These are phyloP conservation scores for Aix galericulata DNA, from an alignment of 2,113 vertebrate species.

Conservation along the genomic window DNA sequence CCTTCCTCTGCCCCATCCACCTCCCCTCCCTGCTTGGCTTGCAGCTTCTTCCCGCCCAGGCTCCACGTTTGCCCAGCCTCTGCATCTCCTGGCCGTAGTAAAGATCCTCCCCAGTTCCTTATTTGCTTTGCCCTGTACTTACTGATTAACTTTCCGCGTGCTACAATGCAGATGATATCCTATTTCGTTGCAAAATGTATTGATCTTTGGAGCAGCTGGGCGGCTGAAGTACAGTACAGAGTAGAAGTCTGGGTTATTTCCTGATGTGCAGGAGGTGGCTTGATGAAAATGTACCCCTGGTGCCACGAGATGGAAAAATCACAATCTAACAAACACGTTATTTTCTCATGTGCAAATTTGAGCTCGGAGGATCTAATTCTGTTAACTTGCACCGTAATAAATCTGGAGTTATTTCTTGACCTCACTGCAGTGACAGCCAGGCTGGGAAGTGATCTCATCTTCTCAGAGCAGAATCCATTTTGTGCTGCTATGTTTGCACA, in stretches of 20 bases:
- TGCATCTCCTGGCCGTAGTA: not conserved
- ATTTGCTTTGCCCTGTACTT: conserved; percentile 22
- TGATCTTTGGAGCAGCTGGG: not conserved
- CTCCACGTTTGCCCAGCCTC: not conserved
- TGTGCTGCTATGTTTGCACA: conserved; percentile 15
- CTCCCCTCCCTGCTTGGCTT: not conserved
- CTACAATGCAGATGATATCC: not conserved
- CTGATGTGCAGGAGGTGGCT: not conserved
- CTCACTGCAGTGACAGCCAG: not conserved
- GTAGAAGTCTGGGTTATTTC: not conserved
- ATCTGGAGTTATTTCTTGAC: not conserved
- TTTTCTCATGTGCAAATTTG: not conserved
- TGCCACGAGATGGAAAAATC: not conserved
- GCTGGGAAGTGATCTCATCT: not conserved
- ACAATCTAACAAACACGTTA: not conserved
- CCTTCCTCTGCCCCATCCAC: not conserved
- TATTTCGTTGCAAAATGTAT: not conserved
- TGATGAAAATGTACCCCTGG: not conserved
- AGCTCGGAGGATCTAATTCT: not conserved
- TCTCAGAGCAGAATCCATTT: conserved; percentile 36
- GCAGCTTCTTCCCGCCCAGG: rapidly evolving
- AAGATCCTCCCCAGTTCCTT: conserved; percentile 22
- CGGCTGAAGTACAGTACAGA: not conserved
- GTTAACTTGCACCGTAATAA: not conserved
- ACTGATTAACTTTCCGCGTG: not conserved